Conservation (phyloP, 2,797 vertebrate genomes). For the Apodemus agrarius region DNA sequence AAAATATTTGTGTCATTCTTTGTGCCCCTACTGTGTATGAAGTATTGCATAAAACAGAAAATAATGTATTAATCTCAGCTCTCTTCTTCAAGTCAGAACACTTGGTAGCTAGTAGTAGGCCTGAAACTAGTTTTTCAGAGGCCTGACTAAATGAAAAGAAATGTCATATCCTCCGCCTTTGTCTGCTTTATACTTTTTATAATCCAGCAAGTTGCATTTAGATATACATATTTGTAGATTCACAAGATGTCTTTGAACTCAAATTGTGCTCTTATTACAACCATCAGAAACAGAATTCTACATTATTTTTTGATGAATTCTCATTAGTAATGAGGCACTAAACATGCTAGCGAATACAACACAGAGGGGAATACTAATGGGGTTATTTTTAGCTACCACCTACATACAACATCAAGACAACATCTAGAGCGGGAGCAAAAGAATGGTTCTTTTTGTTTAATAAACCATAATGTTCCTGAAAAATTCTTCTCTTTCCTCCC, state of each 20-base stretch:
- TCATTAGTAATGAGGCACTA: conserved; percentile 75
- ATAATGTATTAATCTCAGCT: conserved; percentile 11
- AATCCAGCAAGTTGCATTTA: conserved; percentile 59
- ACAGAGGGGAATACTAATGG: conserved; percentile 71
- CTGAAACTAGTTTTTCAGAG: conserved; percentile 33
- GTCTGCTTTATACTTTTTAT: conserved; percentile 58
- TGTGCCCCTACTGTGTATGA: neutral
- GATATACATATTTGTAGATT: conserved; percentile 62
- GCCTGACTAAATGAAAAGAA: conserved; percentile 45
- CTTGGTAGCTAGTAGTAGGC: conserved; percentile 3
- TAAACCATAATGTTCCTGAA: conserved; percentile 71
- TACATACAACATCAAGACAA: conserved; percentile 73
- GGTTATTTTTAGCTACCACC: conserved; percentile 80
- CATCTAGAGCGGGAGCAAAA: conserved; percentile 68
- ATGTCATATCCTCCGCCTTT: conserved; percentile 38
- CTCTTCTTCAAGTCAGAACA: conserved; percentile 22
- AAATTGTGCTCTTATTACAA: conserved; percentile 71
- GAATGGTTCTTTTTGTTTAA: conserved; percentile 74
- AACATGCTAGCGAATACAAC: conserved; percentile 71
- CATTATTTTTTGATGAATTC: conserved; percentile 76
- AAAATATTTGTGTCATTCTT: neutral
- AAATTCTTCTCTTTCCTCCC: conserved; percentile 58
- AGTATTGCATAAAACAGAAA: conserved; percentile 48
- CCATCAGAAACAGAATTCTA: conserved; percentile 68
- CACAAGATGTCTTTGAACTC: conserved; percentile 63